Percentiles rank a stretch among this genome's conserved stretches.
Evolutionary conservation across 2,888 invertebrate species (phyloP).

Genomic region (Trichopoda pennipes): DNA sequence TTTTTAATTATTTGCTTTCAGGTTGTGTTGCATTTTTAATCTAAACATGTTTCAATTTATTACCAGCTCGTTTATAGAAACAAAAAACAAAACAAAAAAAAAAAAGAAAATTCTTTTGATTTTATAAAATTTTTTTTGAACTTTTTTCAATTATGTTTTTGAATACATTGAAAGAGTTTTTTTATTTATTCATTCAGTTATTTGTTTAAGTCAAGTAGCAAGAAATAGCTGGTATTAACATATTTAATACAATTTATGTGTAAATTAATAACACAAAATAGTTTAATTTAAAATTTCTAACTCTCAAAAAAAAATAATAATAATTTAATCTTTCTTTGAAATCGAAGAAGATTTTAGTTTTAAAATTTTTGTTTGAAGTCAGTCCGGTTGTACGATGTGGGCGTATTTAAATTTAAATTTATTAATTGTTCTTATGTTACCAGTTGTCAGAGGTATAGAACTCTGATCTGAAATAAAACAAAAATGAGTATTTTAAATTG

Average conservation of each 20-base stretch:
- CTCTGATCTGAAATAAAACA: too few relatives aligned
- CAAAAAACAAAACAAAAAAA: too few relatives aligned
- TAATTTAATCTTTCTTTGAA: constrained; percentile 1
- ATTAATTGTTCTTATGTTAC: not conserved
- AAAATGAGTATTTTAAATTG: too few relatives aligned
- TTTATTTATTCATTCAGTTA: too few relatives aligned
- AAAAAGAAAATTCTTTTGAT: too few relatives aligned
- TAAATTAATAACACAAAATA: constrained; percentile 34
- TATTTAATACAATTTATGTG: constrained; percentile 36
- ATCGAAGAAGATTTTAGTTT: not conserved
- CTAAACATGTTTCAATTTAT: constrained; percentile 71
- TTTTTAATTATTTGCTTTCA: constrained; percentile 58
- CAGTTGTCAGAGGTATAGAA: not conserved
- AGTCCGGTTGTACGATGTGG: not conserved
- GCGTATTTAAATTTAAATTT: not conserved
- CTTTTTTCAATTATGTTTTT: not conserved
- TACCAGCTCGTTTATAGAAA: constrained; percentile 64
- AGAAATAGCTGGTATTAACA: constrained; percentile 28
- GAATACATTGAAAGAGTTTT: not conserved
- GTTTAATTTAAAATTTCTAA: constrained; percentile 8
- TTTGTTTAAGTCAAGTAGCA: constrained; percentile 50
- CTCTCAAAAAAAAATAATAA: too few relatives aligned
- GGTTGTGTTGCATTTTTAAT: constrained; percentile 58
- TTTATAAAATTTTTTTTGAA: too few relatives aligned
- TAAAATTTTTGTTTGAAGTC: not conserved